These are phyloP conservation scores for Lamellibrachia satsuma DNA, from an alignment of 2,888 invertebrate species.

Conservation along the genomic window DNA sequence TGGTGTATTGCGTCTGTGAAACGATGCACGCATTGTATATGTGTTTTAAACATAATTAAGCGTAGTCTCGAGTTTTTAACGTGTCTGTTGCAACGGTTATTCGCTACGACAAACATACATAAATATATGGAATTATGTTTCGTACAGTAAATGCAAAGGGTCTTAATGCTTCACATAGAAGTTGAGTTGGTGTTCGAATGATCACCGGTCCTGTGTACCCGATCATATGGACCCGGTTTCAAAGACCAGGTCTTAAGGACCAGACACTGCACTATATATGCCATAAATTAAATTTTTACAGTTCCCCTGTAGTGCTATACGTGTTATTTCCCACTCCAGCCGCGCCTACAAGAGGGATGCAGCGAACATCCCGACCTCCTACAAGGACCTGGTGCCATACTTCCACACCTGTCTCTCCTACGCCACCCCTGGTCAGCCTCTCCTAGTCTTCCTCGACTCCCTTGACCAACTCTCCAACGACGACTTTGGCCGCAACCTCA, in stretches of 20 bases:
- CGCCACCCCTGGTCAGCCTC: conserved; percentile 24
- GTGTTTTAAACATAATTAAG: too few species aligned
- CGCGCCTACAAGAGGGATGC: conserved; percentile 31
- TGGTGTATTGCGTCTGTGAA: too few species aligned
- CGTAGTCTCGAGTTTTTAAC: too few species aligned
- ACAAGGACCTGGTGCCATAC: conserved; percentile 32
- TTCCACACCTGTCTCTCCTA: conserved; percentile 32
- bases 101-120: too few species aligned
- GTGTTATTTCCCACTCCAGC: background rate
- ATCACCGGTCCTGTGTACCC: too few species aligned
- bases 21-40: too few species aligned
- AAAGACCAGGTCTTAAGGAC: background rate
- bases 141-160: background rate
- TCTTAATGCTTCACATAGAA: background rate
- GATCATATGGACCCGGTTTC: too few species aligned
- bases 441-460: conserved; percentile 32
- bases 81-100: too few species aligned
- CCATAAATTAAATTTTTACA: background rate
- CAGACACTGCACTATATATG: background rate
- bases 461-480: conserved; percentile 36
- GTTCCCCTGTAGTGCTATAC: background rate
- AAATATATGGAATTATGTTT: background rate
- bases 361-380: conserved; percentile 22
- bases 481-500: conserved; percentile 36
- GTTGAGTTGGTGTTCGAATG: background rate